A percentile compares a stretch with the other conserved stretches of the same genome.
phyloP scores from a whole-genome alignment of 2,797 vertebrate genomes.

The Pachyuromys duprasi region DNA sequence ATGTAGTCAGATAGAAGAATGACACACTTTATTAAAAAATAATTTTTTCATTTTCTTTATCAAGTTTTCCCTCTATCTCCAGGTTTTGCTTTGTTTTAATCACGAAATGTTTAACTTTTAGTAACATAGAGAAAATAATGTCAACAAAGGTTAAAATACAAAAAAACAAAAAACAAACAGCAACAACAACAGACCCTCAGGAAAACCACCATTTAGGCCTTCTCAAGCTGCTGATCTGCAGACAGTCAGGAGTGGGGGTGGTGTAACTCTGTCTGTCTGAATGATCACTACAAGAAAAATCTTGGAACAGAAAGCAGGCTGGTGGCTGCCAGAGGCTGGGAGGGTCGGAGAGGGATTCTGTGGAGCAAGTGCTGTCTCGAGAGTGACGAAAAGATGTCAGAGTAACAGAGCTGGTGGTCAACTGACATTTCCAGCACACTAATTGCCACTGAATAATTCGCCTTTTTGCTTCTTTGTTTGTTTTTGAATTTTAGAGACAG shows the following conservation, averaged over 20 bases:
- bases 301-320: not conserved
- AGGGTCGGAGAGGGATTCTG: fast-evolving
- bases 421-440: not conserved
- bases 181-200: not conserved
- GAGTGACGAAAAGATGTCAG: not conserved
- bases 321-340: not conserved
- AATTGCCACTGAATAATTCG: not conserved
- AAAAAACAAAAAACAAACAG: not conserved
- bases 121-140: not conserved
- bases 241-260: not conserved
- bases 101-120: not conserved
- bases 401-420: too few species aligned
- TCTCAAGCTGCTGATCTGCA: not conserved
- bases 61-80: not conserved
- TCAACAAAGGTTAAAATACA: not conserved
- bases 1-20: not conserved
- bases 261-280: not conserved
- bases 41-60: not conserved
- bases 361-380: not conserved
- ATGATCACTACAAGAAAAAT: not conserved
- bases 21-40: too few species aligned
- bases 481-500: not conserved
- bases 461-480: not conserved
- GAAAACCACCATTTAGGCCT: not conserved
- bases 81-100: not conserved